Conservation (phyloP, 2,113 vertebrate species). For the Nycticorax nycticorax region DNA sequence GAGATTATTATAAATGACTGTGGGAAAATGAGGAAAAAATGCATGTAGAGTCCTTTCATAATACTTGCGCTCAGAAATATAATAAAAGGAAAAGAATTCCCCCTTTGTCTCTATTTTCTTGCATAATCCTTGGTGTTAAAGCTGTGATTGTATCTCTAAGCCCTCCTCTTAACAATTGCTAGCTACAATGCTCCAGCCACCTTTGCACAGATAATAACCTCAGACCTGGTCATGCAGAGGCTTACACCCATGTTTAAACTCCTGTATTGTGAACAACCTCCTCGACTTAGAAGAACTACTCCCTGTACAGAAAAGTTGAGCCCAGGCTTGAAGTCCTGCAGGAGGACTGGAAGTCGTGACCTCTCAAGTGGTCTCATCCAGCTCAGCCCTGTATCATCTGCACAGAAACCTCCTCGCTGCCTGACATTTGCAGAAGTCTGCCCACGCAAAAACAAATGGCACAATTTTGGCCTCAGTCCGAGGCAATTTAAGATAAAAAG, state of each 20-base stretch:
- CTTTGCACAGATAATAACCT: neutral
- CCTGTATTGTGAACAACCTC: neutral
- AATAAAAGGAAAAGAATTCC: constrained; percentile 15
- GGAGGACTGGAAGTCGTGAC: neutral
- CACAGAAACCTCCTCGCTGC: neutral
- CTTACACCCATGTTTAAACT: neutral
- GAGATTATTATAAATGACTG: constrained; percentile 25
- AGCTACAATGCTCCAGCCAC: neutral
- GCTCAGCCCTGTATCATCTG: neutral
- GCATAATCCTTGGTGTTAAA: constrained; percentile 12
- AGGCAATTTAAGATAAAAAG: neutral
- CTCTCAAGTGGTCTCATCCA: neutral
- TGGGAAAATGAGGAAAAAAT: constrained; percentile 29
- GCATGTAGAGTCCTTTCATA: neutral
- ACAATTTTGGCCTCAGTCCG: neutral
- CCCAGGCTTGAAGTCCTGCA: neutral
- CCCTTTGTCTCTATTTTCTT: constrained; percentile 33
- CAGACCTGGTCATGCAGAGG: neutral
- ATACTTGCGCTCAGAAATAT: neutral
- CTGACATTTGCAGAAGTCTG: neutral
- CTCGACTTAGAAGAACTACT: neutral
- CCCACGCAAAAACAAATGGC: constrained; percentile 28
- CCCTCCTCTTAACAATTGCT: neutral
- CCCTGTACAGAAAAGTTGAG: neutral
- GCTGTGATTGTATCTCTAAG: constrained; percentile 1